Evolutionary conservation across 2,113 vertebrate genomes (phyloP).

Genomic region (Caloenas nicobarica): DNA sequence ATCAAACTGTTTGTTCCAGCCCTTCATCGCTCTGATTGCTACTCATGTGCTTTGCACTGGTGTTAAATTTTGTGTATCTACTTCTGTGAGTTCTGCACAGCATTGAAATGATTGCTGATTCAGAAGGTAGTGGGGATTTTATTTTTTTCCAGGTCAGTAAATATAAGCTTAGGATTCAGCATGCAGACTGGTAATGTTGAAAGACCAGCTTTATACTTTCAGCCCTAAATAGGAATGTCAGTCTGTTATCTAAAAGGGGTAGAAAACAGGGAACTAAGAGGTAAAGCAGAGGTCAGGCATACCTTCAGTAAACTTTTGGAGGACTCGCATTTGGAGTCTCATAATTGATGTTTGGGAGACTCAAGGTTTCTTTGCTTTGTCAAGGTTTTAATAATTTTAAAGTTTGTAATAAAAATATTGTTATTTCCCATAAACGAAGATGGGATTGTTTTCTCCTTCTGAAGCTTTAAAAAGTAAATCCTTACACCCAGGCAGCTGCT

Average conservation of each 20-base stretch:
- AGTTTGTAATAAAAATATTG: background rate
- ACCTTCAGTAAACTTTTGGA: background rate
- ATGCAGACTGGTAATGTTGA: constrained; percentile 15
- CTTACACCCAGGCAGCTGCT: background rate
- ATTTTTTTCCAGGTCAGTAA: constrained; percentile 62
- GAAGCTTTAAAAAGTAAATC: background rate
- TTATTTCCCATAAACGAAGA: background rate
- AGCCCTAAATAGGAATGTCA: background rate
- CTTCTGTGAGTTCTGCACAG: constrained; percentile 20
- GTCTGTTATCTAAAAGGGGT: background rate
- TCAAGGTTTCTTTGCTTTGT: background rate
- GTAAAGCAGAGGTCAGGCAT: background rate
- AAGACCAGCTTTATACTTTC: constrained; percentile 26
- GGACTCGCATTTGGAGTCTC: background rate
- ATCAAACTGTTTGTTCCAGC: constrained; percentile 12
- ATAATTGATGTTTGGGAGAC: background rate
- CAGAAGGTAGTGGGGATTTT: constrained; percentile 29
- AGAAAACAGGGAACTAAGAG: background rate
- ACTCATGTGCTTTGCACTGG: background rate
- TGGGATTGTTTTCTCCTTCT: background rate
- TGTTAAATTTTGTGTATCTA: constrained; percentile 31
- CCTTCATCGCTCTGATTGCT: background rate
- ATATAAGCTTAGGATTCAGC: constrained; percentile 45
- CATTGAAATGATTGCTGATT: constrained; percentile 55
- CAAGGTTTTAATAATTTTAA: background rate